A percentile compares a stretch with the other conserved stretches of the same genome.
These are phyloP conservation scores for Aethina tumida DNA, from an alignment of 1,140 invertebrate species.

Conservation along the genomic window DNA sequence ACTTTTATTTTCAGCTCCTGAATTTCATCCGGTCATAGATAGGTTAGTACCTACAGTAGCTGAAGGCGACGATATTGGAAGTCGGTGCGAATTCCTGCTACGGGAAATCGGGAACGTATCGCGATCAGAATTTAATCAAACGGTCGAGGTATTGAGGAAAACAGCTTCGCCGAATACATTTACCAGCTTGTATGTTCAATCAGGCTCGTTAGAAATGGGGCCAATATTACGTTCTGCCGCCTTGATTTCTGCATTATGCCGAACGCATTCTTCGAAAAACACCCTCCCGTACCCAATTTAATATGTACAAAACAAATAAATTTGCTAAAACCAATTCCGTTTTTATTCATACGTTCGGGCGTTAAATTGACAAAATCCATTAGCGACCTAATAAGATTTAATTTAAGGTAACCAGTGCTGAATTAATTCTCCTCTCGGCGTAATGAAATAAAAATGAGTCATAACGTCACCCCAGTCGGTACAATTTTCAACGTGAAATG, in stretches of 20 bases:
- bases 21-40: conserved; percentile 27
- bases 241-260: conserved; percentile 24
- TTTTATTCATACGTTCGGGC: no score
- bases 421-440: no score
- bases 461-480: no score
- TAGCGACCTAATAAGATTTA: no score
- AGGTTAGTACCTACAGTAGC: conserved; percentile 17
- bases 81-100: conserved; percentile 16
- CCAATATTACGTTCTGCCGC: conserved; percentile 22
- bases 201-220: conserved; percentile 22
- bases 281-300: no score
- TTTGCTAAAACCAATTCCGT: no score
- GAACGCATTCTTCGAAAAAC: conserved; percentile 8
- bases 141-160: conserved; percentile 23
- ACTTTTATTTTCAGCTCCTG: conserved; percentile 35
- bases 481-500: no score
- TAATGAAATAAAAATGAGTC: no score
- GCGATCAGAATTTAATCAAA: conserved; percentile 28
- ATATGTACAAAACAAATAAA: no score
- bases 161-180: conserved; percentile 21
- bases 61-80: conserved; percentile 19
- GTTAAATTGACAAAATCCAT: no score
- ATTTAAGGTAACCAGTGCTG: no score
- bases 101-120: conserved; percentile 11
- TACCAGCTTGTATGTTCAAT: conserved; percentile 20